These are phyloP conservation scores for Riptortus pedestris DNA, from an alignment of 1,140 invertebrate genomes.

Conservation along the genomic window DNA sequence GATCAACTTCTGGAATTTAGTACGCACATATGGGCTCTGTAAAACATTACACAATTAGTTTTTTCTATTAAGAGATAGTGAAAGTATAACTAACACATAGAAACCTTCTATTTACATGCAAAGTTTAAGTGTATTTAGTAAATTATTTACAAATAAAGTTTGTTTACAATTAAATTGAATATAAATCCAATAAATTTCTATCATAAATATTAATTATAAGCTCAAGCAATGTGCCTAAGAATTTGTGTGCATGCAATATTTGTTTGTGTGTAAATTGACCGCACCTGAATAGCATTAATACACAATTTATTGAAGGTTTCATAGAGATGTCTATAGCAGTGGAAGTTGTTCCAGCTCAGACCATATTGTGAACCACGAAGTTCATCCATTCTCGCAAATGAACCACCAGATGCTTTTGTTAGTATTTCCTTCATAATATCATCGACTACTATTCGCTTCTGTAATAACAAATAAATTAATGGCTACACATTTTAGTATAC, in stretches of 20 bases:
- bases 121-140: background rate
- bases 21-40: constrained; percentile 25
- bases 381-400: background rate
- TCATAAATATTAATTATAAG: background rate
- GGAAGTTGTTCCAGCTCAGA: constrained; percentile 15
- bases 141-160: background rate
- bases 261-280: background rate
- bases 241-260: background rate
- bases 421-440: background rate
- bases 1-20: constrained; percentile 27
- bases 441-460: background rate
- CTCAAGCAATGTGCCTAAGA: background rate
- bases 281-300: constrained; percentile 12
- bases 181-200: background rate
- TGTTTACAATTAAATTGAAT: background rate
- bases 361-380: background rate
- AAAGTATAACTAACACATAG: too few species aligned
- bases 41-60: constrained; percentile 17
- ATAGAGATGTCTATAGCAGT: constrained; percentile 21
- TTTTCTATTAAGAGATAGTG: too few species aligned
- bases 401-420: background rate
- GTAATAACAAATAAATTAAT: background rate
- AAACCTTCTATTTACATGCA: too few species aligned
- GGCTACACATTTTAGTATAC: background rate
- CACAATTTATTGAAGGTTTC: constrained; percentile 15